Base-by-base conservation (phyloP, 2,888 invertebrate genomes). In the Abscondita cerata region DNA sequence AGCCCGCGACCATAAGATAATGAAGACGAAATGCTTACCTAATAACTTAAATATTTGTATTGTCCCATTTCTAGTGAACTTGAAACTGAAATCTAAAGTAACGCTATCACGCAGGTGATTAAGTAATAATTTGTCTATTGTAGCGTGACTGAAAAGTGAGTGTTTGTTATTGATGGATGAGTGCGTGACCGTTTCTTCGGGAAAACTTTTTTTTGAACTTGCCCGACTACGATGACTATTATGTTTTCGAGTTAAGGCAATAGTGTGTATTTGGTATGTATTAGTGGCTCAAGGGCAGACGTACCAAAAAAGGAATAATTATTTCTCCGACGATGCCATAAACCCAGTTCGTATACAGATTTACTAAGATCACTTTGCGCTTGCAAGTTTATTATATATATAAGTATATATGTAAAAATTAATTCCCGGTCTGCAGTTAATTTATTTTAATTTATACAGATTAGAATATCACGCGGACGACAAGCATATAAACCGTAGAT, bases 301-400 rank as follows among this genome's bases (percentile, higher is more conserved):
- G 69, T 73, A 76, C 76, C 76, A 76, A 78, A 78, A 77, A 77
- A 73, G 77, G 77, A 73, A 76, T 75, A 73, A 72, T 71, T 76
- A 76, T 77, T 77, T 76, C 76, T 76, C 6, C 72, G 73, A 75
- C 25, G 25, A 25, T 25, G 25, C 25, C 38, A 38, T 38, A 13
- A 38, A 38, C 38, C 25, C 25, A 74, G 70, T 73, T 73, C 11
- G 11, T 36, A 36, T 36, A 12, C 13, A 19, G 53, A 53, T 53
- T 54, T 54, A 12, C 54, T n/a, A n/a, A 40, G 33, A 19, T 19
- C 19, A 36, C 15, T 18, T 36, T 33, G 60, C 48, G 36, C 33
- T 11, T n/a, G 34, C 34, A 16, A 50, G 53, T 50, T 59, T 47
- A 54, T 58, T 58, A 40, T 19, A 31, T 48, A 34, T 36, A 61